Base-by-base conservation (phyloP, 2,888 invertebrate species). In the Junonia oenone region DNA sequence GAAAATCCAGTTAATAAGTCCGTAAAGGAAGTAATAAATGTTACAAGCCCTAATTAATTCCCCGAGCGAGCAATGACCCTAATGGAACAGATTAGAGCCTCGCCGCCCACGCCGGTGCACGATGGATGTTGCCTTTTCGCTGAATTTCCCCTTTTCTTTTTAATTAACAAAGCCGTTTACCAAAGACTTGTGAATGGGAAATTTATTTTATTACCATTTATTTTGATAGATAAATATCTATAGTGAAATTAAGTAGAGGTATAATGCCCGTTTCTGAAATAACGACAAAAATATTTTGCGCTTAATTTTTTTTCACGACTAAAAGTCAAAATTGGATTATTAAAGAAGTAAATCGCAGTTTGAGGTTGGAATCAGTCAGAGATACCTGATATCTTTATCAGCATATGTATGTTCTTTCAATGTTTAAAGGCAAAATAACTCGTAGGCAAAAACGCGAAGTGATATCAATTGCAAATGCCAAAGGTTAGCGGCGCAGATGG, bases 11-110 rank as follows among this genome's bases (percentile, higher is more conserved):
- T 43, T 43, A 43, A 43, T 43, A 26, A 22, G 38, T 11, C 11
- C 19, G 9, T 13, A 26, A 56, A 45, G n/a, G 37, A 52, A 51
- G 35, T 43, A 38, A 19, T 31, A 47, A 53, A 53, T 53, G 29
- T 22, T 14, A 19, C 29, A 14, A 35, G 22, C 11, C 38, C 38
- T 40, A 53, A 47, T 53, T 38, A 38, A 40, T 53, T 22, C 38
- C 38, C 47, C 38, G 26, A 43, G 13, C 22, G 43, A 40, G 19
- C 43, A 43, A 33, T 40, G 29, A 17, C 45, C 43, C 26, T 29
- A 47, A 51, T 56, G 33, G 51, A 47, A 51, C n/a, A 46, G 47
- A 52, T 45, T 43, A 52, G 14, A 15, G 45, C 37, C 14, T 48
- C 13, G 14, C 51, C 47, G 14, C 45, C 45, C 51, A 56, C 51